A percentile compares a stretch with the other conserved stretches of the same genome.
These are phyloP conservation scores for Lasius fuliginosus DNA, from an alignment of 2,888 invertebrate species.

Conservation along the genomic window DNA sequence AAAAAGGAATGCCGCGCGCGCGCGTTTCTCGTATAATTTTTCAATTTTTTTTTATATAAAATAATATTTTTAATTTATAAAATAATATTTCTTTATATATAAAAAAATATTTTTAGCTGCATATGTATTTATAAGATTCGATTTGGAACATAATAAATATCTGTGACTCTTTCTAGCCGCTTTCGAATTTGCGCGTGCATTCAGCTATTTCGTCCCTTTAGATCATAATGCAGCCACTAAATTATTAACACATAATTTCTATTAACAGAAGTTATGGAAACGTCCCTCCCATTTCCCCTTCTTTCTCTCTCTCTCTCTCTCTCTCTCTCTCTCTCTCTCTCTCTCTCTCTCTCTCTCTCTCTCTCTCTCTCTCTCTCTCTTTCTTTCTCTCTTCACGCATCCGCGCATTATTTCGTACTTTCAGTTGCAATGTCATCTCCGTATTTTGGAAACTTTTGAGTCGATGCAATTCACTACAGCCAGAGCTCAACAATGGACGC, in stretches of 20 bases:
- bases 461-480: constrained; percentile 20
- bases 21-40: background rate
- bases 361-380: background rate
- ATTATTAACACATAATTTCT: constrained; percentile 41
- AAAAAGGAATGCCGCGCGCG: background rate
- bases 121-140: background rate
- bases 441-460: constrained; percentile 38
- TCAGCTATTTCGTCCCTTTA: constrained; percentile 10
- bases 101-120: background rate
- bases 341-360: background rate
- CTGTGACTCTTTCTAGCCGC: background rate
- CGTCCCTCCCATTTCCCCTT: too few species aligned
- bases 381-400: background rate
- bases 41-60: background rate
- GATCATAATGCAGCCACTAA: constrained; percentile 13
- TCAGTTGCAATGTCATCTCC: constrained; percentile 23
- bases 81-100: background rate
- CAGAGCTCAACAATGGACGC: background rate
- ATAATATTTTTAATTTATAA: background rate
- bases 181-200: background rate
- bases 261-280: constrained; percentile 15
- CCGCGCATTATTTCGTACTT: constrained; percentile 29
- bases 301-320: background rate
- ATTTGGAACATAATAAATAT: constrained; percentile 5
- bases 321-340: background rate